A percentile compares a stretch with the other conserved stretches of the same genome.
Conservation (phyloP, 2,797 vertebrate species). For the Scomberomorus guttatus region DNA sequence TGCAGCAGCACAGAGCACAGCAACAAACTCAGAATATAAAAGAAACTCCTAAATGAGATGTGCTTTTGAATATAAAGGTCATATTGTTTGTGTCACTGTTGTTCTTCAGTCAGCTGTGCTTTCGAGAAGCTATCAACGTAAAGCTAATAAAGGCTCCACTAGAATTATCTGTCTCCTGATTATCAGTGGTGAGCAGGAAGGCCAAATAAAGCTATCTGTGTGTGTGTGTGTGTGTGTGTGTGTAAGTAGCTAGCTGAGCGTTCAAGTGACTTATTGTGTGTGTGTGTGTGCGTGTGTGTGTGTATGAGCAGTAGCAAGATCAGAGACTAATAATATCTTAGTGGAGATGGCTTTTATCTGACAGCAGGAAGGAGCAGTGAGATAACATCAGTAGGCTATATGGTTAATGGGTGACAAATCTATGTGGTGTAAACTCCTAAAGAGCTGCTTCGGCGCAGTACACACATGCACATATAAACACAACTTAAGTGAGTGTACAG, state of each 20-base stretch:
- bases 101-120: slow-evolving; percentile 17
- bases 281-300: slow-evolving; percentile 17
- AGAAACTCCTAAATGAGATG: slow-evolving; percentile 35
- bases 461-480: no score
- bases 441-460: no score
- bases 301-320: slow-evolving; percentile 13
- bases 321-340: slow-evolving; percentile 44
- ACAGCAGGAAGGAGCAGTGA: slow-evolving; percentile 46
- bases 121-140: slow-evolving; percentile 17
- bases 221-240: slow-evolving; percentile 12
- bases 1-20: not conserved
- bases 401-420: slow-evolving; percentile 31
- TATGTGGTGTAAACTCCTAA: not conserved
- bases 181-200: slow-evolving; percentile 42
- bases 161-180: slow-evolving; percentile 53
- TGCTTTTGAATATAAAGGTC: slow-evolving; percentile 46
- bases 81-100: slow-evolving; percentile 39
- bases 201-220: slow-evolving; percentile 47
- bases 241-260: slow-evolving; percentile 18
- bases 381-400: slow-evolving; percentile 25
- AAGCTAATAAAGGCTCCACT: slow-evolving; percentile 56
- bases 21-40: not conserved
- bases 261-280: slow-evolving; percentile 36
- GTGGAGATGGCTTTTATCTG: slow-evolving; percentile 36
- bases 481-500: no score